Evolutionary conservation across 2,888 invertebrate species (phyloP).

Genomic region (Venustoraphidia nigricollis): DNA sequence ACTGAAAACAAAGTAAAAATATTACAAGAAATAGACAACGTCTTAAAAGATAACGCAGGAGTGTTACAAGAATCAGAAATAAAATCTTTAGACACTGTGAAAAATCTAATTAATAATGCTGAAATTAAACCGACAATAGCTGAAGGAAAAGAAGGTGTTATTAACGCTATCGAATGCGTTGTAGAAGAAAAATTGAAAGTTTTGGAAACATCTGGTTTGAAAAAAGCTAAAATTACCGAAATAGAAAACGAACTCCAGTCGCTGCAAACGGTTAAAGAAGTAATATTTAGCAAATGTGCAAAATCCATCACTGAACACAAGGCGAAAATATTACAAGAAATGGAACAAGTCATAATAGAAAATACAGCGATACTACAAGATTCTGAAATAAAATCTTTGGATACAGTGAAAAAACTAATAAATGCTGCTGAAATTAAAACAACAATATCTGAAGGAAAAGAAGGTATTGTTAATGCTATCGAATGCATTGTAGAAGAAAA

Average conservation of each 20-base stretch:
- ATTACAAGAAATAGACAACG: no score
- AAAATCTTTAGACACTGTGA: neutral
- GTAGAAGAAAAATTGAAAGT: conserved; percentile 8
- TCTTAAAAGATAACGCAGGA: no score
- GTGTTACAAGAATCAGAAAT: neutral
- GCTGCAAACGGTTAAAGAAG: conserved; percentile 5
- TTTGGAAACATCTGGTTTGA: conserved; percentile 3
- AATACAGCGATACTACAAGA: neutral
- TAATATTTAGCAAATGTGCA: neutral
- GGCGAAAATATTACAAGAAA: no score
- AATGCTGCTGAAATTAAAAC: conserved; percentile 12
- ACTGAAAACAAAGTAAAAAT: no score
- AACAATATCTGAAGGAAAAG: conserved; percentile 6
- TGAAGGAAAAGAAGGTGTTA: conserved; percentile 4
- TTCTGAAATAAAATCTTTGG: neutral
- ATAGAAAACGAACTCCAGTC: conserved; percentile 1
- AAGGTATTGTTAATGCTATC: conserved; percentile 2
- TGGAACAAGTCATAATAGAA: no score
- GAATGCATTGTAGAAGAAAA: conserved; percentile 10
- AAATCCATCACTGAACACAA: no score
- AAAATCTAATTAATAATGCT: conserved; percentile 10
- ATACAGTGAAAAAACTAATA: conserved; percentile 5
- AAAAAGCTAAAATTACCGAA: conserved; percentile 4
- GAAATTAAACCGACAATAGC: conserved; percentile 10
- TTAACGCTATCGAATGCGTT: conserved; percentile 7